Percentiles rank a stretch among this genome's conserved stretches.
Conservation (phyloP, 2,888 invertebrate species). For the Drosophila basisetae region DNA sequence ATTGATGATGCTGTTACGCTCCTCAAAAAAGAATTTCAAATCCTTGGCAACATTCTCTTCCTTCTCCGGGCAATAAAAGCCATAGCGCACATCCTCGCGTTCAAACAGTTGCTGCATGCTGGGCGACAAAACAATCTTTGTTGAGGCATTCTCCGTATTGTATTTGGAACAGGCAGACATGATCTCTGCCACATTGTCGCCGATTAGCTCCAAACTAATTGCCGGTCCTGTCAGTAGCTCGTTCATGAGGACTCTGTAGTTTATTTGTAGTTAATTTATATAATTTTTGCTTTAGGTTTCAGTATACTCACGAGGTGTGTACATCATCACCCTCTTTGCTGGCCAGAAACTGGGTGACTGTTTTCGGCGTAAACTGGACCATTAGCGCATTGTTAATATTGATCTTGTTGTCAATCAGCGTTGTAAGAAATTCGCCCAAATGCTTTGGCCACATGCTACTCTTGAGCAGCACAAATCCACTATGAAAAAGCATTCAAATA, state of each 20-base stretch:
- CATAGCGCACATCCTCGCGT: slow-evolving; percentile 88
- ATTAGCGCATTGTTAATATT: slow-evolving; percentile 90
- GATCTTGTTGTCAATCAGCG: slow-evolving; percentile 88
- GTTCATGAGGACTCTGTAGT: slow-evolving; percentile 75
- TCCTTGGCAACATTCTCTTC: slow-evolving; percentile 86
- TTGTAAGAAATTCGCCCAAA: slow-evolving; percentile 91
- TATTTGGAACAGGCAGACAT: slow-evolving; percentile 70
- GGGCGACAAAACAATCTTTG: slow-evolving; percentile 59
- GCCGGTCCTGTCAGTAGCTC: slow-evolving; percentile 78
- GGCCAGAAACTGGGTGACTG: slow-evolving; percentile 88
- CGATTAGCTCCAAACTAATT: slow-evolving; percentile 83
- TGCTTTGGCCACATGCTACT: slow-evolving; percentile 89
- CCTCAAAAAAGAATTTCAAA: slow-evolving; percentile 88
- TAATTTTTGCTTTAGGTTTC: no score
- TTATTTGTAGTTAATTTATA: background rate
- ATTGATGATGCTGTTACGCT: slow-evolving; percentile 85
- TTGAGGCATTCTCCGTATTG: slow-evolving; percentile 55
- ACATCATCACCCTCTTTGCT: slow-evolving; percentile 87
- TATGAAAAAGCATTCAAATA: slow-evolving; percentile 70
- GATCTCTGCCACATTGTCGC: slow-evolving; percentile 83
- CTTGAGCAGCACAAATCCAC: slow-evolving; percentile 92
- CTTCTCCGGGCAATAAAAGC: slow-evolving; percentile 89
- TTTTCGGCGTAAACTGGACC: slow-evolving; percentile 88
- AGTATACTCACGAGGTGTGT: slow-evolving; percentile 87
- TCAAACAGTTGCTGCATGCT: slow-evolving; percentile 89